Base-by-base conservation (phyloP, 35 echinoderm and acorn worm genomes). In the Diadema setosum region DNA sequence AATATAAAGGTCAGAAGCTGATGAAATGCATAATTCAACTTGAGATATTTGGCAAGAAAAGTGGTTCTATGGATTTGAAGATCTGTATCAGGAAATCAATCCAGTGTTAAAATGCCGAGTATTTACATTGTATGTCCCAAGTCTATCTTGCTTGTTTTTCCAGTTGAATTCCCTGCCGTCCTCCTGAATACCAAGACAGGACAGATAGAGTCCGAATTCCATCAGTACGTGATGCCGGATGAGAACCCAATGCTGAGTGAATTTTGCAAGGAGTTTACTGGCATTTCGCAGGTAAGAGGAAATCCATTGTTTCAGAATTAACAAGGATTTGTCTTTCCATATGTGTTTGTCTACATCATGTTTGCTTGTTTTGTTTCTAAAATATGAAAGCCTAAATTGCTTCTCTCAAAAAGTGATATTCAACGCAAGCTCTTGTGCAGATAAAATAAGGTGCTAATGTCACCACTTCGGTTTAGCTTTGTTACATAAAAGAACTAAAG, bases 131-230 rank as follows among this genome's bases (percentile, higher is more conserved):
- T 43, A 70, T 24, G 2, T 76, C 73, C 3, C 15, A 64, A 17
- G 35, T 26, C 9, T 20, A 36, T 86, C 24, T 81, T 32, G 34
- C 12, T 21, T 81, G 23, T 27, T 58, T 80, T 70, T 56, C 34
- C 59, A 98, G 95, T 98, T 98, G 95, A 98, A 45, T 98, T 98
- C 63, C 95, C 95, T 44, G 95, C 95, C 26, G 91, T 98, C 2
- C 45, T 98, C 15, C 75, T 94, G 5, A 94, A 94, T 40, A 91
- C 88, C 17, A 81, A 88, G 17, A 92, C 52, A 63, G 96, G 96
- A 0, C 55, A 65, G 34, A 82, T 99, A 37, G 96, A 94, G 60
- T 45, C 82, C 4, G 96, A 99, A 82, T 99, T 95, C 46, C 96
- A 95, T 52, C 88, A 83, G 4, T 99, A 94, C 83, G 93, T 94